phyloP scores from a whole-genome alignment of 2,888 invertebrate genomes.

The Erynnis tages region DNA sequence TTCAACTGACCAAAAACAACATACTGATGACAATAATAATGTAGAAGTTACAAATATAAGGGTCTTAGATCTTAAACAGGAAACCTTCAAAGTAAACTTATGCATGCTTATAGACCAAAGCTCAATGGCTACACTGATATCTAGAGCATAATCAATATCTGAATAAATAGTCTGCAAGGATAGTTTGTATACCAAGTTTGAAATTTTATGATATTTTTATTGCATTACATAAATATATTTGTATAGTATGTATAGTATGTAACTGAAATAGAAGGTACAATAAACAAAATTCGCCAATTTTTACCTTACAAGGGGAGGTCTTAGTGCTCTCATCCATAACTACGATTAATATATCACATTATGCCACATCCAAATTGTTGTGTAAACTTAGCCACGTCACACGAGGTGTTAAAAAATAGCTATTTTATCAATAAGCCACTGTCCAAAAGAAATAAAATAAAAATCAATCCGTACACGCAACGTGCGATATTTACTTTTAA shows the following conservation, averaged over 20 bases:
- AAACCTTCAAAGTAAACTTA: too few species aligned
- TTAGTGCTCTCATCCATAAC: constrained; percentile 75
- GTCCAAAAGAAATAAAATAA: constrained; percentile 71
- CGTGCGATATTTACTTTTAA: constrained; percentile 67
- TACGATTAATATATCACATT: constrained; percentile 70
- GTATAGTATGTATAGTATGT: not conserved
- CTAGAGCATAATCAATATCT: too few species aligned
- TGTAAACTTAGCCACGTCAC: constrained; percentile 60
- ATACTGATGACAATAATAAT: too few species aligned
- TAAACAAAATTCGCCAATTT: constrained; percentile 48
- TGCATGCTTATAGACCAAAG: too few species aligned
- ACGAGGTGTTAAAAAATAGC: constrained; percentile 62
- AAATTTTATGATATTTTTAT: too few species aligned
- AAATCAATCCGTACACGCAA: constrained; percentile 72
- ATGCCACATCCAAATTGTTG: constrained; percentile 58
- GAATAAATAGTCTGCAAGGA: too few species aligned
- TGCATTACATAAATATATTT: too few species aligned
- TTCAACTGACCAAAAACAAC: too few species aligned
- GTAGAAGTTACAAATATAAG: too few species aligned
- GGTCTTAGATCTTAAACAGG: too few species aligned
- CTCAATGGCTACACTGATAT: too few species aligned
- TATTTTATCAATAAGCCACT: constrained; percentile 77
- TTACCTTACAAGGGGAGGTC: constrained; percentile 79
- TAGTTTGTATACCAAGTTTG: too few species aligned
- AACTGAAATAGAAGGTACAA: not conserved